phyloP scores from a whole-genome alignment of 2,797 vertebrate genomes.

The Artibeus jamaicensis region DNA sequence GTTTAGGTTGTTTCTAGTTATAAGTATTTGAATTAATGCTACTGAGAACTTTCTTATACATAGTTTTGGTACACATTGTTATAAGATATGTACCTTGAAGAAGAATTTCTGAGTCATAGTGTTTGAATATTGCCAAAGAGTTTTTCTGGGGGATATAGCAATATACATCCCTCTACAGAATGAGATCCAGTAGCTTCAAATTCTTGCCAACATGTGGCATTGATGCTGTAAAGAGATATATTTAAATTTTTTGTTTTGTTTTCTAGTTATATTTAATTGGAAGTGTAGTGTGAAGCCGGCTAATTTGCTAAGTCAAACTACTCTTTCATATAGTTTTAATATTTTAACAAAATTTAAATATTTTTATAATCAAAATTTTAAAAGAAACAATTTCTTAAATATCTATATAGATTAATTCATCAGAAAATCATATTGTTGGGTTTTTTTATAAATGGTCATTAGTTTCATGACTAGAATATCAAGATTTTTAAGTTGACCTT shows the following conservation, averaged over 20 bases:
- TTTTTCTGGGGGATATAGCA: neutral
- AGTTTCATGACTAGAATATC: neutral
- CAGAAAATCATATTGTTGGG: neutral
- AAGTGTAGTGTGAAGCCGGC: neutral
- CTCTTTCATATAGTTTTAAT: neutral
- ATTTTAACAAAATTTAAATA: neutral
- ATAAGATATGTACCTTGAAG: neutral
- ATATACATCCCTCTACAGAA: neutral
- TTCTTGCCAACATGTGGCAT: neutral
- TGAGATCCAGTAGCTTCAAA: neutral
- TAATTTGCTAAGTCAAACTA: neutral
- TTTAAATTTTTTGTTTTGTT: neutral
- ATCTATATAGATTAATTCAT: neutral
- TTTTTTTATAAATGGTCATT: neutral
- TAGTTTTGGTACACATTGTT: neutral
- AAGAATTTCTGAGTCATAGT: neutral
- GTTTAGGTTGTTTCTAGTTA: neutral
- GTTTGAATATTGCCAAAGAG: neutral
- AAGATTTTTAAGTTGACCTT: neutral
- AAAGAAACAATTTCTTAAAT: neutral
- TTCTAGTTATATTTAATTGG: neutral
- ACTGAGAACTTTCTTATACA: neutral
- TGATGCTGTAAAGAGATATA: neutral
- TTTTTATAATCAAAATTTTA: neutral
- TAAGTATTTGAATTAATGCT: neutral